Percentiles rank a stretch among this genome's conserved stretches.
Evolutionary conservation across 2,113 vertebrate species (phyloP).

Genomic region (Cichladusa arquata): DNA sequence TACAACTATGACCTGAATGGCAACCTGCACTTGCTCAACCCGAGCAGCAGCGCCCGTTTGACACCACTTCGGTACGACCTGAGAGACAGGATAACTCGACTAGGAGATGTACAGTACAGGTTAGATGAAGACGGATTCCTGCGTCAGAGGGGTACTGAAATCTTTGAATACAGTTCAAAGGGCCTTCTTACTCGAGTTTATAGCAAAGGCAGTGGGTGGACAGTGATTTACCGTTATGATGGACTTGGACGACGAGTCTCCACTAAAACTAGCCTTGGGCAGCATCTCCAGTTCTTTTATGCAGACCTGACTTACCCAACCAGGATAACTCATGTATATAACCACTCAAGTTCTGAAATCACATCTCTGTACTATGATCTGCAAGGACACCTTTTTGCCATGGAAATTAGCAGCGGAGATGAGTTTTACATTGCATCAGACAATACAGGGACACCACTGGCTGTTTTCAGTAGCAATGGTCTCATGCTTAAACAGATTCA

Average conservation of each 20-base stretch:
- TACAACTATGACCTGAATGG: constrained; percentile 98
- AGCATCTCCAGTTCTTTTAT: constrained; percentile 96
- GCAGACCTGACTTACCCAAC: constrained; percentile 92
- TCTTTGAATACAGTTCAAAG: constrained; percentile 98
- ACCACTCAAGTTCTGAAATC: constrained; percentile 96
- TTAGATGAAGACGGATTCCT: constrained; percentile 96
- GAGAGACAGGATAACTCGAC: constrained; percentile 92
- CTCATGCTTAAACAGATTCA: constrained; percentile 95
- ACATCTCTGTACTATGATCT: constrained; percentile 97
- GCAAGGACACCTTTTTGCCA: constrained; percentile 96
- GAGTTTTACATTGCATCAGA: constrained; percentile 98
- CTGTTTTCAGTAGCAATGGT: constrained; percentile 95
- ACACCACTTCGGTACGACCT: constrained; percentile 92
- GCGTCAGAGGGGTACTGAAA: constrained; percentile 90
- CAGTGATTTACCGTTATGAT: constrained; percentile 91
- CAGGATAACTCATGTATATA: constrained; percentile 95
- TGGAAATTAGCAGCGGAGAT: constrained; percentile 97
- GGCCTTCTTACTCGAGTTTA: constrained; percentile 92
- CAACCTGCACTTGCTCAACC: constrained; percentile 92
- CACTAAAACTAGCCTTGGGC: constrained; percentile 89
- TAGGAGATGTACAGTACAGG: constrained; percentile 95
- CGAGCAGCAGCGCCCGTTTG: constrained; percentile 86
- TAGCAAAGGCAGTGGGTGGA: constrained; percentile 95
- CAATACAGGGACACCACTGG: constrained; percentile 92
- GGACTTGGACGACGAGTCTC: constrained; percentile 93